Conservation (phyloP, 2,113 vertebrate genomes). For the Psittacula cyanocephala region DNA sequence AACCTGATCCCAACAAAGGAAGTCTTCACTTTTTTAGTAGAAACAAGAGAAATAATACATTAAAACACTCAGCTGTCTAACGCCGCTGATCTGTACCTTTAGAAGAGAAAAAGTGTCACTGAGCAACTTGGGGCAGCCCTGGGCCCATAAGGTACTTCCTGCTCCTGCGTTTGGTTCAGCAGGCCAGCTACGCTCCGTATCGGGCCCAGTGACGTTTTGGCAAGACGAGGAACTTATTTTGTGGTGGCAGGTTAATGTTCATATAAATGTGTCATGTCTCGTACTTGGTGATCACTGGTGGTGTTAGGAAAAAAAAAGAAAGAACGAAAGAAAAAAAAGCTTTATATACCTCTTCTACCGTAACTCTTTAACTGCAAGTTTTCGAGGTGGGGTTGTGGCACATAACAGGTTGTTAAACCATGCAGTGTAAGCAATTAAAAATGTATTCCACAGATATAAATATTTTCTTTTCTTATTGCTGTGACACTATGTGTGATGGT, state of each 20-base stretch:
- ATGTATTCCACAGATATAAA: conserved; percentile 73
- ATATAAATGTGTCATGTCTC: conserved; percentile 65
- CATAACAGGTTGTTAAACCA: conserved; percentile 75
- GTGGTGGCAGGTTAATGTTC: conserved; percentile 58
- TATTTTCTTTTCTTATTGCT: conserved; percentile 72
- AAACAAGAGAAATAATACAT: background rate
- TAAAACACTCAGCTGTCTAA: conserved; percentile 49
- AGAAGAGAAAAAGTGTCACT: conserved; percentile 1
- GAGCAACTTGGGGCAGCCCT: conserved; percentile 25
- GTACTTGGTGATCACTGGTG: conserved; percentile 68
- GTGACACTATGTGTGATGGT: conserved; percentile 77
- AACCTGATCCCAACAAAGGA: conserved; percentile 68
- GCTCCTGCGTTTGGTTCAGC: background rate
- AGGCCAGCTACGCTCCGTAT: conserved; percentile 30
- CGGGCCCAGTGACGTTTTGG: conserved; percentile 4
- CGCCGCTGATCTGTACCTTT: conserved; percentile 7
- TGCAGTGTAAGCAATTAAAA: conserved; percentile 69
- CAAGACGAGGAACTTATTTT: background rate
- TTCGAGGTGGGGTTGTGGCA: conserved; percentile 71
- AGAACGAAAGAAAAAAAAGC: conserved; percentile 58
- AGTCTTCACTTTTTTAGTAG: conserved; percentile 42
- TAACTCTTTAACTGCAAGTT: conserved; percentile 71
- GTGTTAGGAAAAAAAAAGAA: conserved; percentile 29
- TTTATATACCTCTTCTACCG: conserved; percentile 86
- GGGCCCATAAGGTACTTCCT: background rate